Conservation (phyloP, 2,113 vertebrate species). For the Austrofundulus limnaeus region DNA sequence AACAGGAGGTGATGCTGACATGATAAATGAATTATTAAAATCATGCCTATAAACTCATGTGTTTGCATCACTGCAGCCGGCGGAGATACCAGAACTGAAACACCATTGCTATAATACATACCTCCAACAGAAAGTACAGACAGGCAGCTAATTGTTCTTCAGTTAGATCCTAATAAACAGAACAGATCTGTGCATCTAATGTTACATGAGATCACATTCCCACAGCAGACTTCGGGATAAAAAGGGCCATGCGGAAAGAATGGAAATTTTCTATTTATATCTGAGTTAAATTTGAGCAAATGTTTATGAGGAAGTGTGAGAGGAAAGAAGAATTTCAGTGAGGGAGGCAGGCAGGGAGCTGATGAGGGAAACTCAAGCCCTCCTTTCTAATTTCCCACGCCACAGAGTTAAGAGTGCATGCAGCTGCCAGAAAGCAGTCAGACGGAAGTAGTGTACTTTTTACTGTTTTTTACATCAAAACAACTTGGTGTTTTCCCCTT, state of each 20-base stretch:
- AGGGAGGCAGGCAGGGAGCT: neutral
- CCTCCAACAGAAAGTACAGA: too few relatives aligned
- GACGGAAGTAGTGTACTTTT: neutral
- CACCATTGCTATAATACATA: too few relatives aligned
- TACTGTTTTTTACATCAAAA: conserved; percentile 18
- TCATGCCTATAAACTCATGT: too few relatives aligned
- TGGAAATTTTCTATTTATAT: conserved; percentile 54
- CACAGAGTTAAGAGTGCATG: conserved; percentile 48
- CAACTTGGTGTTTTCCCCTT: neutral
- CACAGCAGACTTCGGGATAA: conserved; percentile 7
- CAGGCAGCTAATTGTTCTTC: too few relatives aligned
- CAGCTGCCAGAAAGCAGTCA: conserved; percentile 24
- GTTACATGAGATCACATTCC: conserved; percentile 18
- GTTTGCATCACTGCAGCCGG: too few relatives aligned
- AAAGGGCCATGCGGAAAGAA: neutral
- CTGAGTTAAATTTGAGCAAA: conserved; percentile 35
- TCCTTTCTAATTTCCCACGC: conserved; percentile 64
- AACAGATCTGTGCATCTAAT: neutral
- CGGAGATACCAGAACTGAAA: too few relatives aligned
- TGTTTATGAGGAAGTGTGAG: conserved; percentile 60
- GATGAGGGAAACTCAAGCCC: conserved; percentile 40
- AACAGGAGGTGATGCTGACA: too few relatives aligned
- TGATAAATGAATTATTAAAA: too few relatives aligned
- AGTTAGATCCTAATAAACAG: conserved; percentile 2
- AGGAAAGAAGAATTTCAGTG: conserved; percentile 36